These are phyloP conservation scores for Dolichallabes microphthalmus DNA, from an alignment of 2,113 vertebrate species.

Conservation along the genomic window DNA sequence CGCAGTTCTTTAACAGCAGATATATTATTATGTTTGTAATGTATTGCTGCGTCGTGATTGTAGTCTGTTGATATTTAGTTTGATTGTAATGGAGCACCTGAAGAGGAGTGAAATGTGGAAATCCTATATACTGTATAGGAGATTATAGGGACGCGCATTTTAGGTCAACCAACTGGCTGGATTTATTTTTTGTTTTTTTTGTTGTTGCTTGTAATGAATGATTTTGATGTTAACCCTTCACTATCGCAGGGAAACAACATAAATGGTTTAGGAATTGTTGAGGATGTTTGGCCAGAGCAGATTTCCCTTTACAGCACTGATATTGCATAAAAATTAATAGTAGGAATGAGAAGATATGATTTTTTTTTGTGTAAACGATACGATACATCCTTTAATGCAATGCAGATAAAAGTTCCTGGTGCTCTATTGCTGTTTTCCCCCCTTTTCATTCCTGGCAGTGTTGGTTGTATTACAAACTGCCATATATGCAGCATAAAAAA, in stretches of 20 bases:
- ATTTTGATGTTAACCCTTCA: background rate
- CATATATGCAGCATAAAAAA: too few relatives aligned
- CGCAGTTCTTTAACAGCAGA: background rate
- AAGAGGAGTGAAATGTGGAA: background rate
- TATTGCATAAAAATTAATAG: background rate
- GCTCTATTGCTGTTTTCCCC: too few relatives aligned
- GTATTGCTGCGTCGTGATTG: background rate
- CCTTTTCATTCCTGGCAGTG: too few relatives aligned
- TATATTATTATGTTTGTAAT: too few relatives aligned
- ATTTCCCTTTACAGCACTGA: background rate
- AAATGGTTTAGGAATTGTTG: background rate
- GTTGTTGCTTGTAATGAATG: background rate
- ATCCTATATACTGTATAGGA: too few relatives aligned
- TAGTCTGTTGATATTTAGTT: background rate
- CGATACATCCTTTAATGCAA: too few relatives aligned
- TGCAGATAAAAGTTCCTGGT: too few relatives aligned
- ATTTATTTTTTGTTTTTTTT: background rate
- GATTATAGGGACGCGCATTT: background rate
- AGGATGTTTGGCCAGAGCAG: background rate
- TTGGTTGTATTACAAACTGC: too few relatives aligned
- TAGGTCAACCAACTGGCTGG: background rate
- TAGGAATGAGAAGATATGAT: too few relatives aligned
- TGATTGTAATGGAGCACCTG: background rate
- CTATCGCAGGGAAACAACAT: background rate
- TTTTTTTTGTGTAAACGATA: too few relatives aligned